Evolutionary conservation across 1,140 invertebrate genomes (phyloP).

Genomic region (Littorina saxatilis): DNA sequence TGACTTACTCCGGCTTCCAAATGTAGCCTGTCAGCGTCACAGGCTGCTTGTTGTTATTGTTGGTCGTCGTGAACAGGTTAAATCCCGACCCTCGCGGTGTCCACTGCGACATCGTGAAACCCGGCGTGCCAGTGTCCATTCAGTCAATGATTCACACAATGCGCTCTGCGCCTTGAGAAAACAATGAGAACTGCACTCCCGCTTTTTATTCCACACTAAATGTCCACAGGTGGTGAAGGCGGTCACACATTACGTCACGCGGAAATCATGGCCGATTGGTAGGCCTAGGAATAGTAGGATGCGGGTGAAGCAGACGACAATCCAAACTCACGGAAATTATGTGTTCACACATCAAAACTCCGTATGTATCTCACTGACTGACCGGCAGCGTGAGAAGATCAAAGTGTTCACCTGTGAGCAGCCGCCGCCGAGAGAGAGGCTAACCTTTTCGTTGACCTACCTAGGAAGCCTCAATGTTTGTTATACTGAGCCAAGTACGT

Average conservation of each 20-base stretch:
- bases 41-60: slow-evolving; percentile 26
- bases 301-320: no score
- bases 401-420: not conserved
- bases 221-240: no score
- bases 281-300: no score
- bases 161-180: no score
- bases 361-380: no score
- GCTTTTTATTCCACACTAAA: no score
- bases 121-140: slow-evolving; percentile 1
- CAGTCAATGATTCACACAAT: no score
- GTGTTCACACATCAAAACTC: no score
- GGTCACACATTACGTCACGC: no score
- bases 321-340: no score
- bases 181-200: no score
- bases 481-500: not conserved
- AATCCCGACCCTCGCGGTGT: not conserved
- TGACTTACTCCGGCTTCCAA: slow-evolving; percentile 33
- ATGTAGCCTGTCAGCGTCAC: slow-evolving; percentile 28
- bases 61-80: slow-evolving; percentile 3
- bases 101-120: slow-evolving; percentile 22
- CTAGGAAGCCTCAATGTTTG: not conserved
- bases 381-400: slow-evolving; percentile 5
- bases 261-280: no score
- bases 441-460: not conserved
- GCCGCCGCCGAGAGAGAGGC: not conserved